A percentile compares a stretch with the other conserved stretches of the same genome.
Evolutionary conservation across 2,797 vertebrate species (phyloP).

Genomic region (Alca torda): DNA sequence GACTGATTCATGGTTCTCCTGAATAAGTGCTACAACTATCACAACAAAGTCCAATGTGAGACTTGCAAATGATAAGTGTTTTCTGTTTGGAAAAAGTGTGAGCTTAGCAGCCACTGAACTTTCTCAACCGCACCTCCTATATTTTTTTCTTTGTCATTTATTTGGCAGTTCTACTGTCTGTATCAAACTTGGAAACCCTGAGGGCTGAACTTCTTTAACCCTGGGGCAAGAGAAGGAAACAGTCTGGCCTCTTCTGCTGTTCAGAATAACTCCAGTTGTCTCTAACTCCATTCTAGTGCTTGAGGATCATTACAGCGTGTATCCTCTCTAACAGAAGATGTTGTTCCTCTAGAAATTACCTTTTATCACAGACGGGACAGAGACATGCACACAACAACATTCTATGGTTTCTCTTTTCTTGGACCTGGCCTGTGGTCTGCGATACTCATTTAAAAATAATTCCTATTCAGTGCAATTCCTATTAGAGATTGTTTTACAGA

Average conservation of each 20-base stretch:
- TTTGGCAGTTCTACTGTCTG: neutral
- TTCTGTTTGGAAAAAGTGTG: neutral
- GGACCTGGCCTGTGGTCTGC: neutral
- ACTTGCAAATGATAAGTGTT: neutral
- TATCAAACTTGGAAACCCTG: neutral
- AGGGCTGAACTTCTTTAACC: neutral
- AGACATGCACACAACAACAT: neutral
- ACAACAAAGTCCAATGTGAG: neutral
- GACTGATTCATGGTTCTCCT: neutral
- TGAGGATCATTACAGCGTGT: neutral
- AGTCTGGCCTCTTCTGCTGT: neutral
- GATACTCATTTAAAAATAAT: neutral
- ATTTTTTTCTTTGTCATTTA: neutral
- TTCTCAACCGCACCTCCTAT: neutral
- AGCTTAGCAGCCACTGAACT: neutral
- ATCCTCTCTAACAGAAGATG: neutral
- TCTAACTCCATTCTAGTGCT: neutral
- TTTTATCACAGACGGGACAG: neutral
- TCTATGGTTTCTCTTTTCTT: neutral
- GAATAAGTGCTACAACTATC: neutral
- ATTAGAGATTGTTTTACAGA: neutral
- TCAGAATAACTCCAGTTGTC: neutral
- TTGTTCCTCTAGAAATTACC: neutral
- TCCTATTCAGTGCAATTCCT: neutral
- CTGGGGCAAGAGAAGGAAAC: neutral